Conservation (phyloP, 2,888 invertebrate genomes). For the Leucoptera coffeella region DNA sequence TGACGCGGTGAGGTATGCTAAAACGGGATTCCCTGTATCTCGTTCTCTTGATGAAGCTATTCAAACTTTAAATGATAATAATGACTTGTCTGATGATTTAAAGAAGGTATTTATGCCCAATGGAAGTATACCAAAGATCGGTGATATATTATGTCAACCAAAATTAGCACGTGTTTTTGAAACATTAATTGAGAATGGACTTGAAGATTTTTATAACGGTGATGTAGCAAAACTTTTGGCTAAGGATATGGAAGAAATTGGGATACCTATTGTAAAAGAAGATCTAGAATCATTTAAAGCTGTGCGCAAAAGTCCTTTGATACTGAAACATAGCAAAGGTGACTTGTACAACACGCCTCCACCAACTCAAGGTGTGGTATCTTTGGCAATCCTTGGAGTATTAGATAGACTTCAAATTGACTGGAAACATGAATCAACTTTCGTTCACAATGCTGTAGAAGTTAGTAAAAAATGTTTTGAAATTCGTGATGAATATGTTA, state of each 20-base stretch:
- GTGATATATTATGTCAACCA: constrained; percentile 23
- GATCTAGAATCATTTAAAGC: constrained; percentile 26
- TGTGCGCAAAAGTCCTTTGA: constrained; percentile 21
- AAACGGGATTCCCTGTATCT: constrained; percentile 26
- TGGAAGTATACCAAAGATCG: constrained; percentile 16
- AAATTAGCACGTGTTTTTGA: constrained; percentile 22
- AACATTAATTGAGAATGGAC: constrained; percentile 19
- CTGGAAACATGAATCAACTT: constrained; percentile 24
- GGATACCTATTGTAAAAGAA: constrained; percentile 25
- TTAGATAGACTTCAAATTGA: constrained; percentile 25
- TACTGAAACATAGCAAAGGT: constrained; percentile 20
- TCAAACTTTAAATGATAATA: constrained; percentile 4
- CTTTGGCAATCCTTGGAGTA: constrained; percentile 26
- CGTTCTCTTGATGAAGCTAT: constrained; percentile 6
- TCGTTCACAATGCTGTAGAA: constrained; percentile 31
- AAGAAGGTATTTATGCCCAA: constrained; percentile 16
- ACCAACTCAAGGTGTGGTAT: constrained; percentile 38
- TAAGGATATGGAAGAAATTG: constrained; percentile 21
- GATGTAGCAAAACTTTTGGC: constrained; percentile 23
- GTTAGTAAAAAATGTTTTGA: constrained; percentile 25
- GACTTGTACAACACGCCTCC: constrained; percentile 31
- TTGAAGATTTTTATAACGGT: constrained; percentile 30
- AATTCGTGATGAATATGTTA: constrained; percentile 21
- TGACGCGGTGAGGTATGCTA: constrained; percentile 33
- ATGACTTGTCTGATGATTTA: constrained; percentile 12